Evolutionary conservation across 2,113 vertebrate genomes (phyloP).

Genomic region (Furnarius figulus): DNA sequence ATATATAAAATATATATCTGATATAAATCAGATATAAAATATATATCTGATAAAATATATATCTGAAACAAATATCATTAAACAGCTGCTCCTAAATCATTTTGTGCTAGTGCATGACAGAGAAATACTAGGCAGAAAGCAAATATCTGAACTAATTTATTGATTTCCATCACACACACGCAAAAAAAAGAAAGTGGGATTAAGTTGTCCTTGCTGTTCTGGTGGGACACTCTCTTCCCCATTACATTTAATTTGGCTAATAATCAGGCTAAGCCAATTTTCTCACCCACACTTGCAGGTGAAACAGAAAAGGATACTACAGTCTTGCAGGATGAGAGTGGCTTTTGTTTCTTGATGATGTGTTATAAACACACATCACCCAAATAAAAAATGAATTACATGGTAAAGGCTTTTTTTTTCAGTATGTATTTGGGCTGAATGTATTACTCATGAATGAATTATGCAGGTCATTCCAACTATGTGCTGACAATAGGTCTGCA

Average conservation of each 20-base stretch:
- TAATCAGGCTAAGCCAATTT: background rate
- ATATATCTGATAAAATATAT: background rate
- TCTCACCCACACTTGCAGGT: background rate
- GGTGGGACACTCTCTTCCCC: background rate
- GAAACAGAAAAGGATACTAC: background rate
- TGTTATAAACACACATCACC: background rate
- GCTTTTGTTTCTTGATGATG: background rate
- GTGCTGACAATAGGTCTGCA: background rate
- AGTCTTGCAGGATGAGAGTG: background rate
- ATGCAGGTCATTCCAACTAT: background rate
- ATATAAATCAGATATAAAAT: background rate
- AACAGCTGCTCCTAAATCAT: background rate
- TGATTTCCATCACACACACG: background rate
- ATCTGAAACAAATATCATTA: background rate
- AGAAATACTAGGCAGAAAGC: background rate
- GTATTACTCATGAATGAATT: background rate
- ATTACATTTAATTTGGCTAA: background rate
- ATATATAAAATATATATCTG: background rate
- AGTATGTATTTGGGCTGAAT: background rate
- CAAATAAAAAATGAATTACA: background rate
- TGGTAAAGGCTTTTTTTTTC: background rate
- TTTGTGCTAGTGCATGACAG: background rate
- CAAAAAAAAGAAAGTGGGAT: background rate
- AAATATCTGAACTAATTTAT: background rate
- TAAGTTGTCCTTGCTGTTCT: background rate